Evolutionary conservation across 2,888 invertebrate species (phyloP).

Genomic region (Laothoe populi): DNA sequence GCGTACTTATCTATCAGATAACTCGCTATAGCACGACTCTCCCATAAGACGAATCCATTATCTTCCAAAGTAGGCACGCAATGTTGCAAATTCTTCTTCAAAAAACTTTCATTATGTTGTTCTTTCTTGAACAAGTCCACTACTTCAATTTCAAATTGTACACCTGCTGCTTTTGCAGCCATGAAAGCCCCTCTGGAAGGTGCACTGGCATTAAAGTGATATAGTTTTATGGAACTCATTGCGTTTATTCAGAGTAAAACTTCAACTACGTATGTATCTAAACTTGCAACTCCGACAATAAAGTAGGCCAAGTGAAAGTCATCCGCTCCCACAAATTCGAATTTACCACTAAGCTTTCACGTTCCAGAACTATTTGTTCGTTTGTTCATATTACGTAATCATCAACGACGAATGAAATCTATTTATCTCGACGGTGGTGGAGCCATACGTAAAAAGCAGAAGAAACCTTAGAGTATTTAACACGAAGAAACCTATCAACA

Average conservation of each 20-base stretch:
- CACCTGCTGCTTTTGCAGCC: slow-evolving; percentile 83
- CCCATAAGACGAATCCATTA: slow-evolving; percentile 87
- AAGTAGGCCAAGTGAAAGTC: slow-evolving; percentile 21
- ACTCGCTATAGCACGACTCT: slow-evolving; percentile 87
- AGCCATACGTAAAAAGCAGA: too few relatives aligned
- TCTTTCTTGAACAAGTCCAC: slow-evolving; percentile 85
- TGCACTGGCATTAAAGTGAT: slow-evolving; percentile 86
- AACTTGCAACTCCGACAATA: not conserved
- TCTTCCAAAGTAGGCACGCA: slow-evolving; percentile 88
- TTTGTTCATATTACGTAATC: not conserved
- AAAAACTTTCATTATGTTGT: slow-evolving; percentile 83
- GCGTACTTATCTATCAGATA: slow-evolving; percentile 87
- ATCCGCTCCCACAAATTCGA: not conserved
- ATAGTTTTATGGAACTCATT: slow-evolving; percentile 69
- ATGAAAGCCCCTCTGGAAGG: slow-evolving; percentile 87
- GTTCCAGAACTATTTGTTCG: not conserved
- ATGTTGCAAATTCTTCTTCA: slow-evolving; percentile 87
- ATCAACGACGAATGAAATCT: not conserved
- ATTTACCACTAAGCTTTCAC: slow-evolving; percentile 6
- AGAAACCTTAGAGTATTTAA: too few relatives aligned
- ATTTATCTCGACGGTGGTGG: too few relatives aligned
- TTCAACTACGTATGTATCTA: not conserved
- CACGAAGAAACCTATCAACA: too few relatives aligned
- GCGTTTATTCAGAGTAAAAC: not conserved
- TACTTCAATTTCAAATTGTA: slow-evolving; percentile 78